These are phyloP conservation scores for Dysdera silvatica DNA, from an alignment of 1,140 invertebrate genomes.

Conservation along the genomic window DNA sequence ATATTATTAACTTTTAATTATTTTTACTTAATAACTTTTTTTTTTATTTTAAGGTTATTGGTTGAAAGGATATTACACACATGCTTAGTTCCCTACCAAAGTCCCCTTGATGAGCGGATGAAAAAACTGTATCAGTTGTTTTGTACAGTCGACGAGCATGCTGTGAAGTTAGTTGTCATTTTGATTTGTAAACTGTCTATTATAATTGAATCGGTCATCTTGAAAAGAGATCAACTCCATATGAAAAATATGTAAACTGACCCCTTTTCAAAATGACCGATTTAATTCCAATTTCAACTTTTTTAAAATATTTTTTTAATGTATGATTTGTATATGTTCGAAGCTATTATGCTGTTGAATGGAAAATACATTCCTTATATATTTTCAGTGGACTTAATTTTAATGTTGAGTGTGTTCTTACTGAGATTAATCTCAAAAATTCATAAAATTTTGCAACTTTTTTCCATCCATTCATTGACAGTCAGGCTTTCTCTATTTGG, in stretches of 20 bases:
- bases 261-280: too few species aligned
- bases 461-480: too few species aligned
- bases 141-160: constrained; percentile 87
- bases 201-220: too few species aligned
- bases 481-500: too few species aligned
- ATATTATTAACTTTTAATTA: constrained; percentile 11
- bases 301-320: neutral
- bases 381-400: too few species aligned
- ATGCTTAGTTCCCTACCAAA: constrained; percentile 85
- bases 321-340: neutral
- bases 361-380: too few species aligned
- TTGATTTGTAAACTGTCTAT: neutral
- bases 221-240: too few species aligned
- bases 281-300: neutral
- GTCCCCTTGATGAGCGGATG: constrained; percentile 74
- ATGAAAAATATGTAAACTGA: too few species aligned
- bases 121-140: constrained; percentile 86
- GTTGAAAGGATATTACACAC: constrained; percentile 93
- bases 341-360: neutral
- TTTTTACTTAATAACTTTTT: neutral
- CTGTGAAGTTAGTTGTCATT: constrained; percentile 49
- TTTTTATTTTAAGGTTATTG: constrained; percentile 62
- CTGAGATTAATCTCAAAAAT: too few species aligned
- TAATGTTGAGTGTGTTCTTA: too few species aligned
- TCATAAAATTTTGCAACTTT: too few species aligned